These are phyloP conservation scores for Bergia puertoricense DNA, from an alignment of 92 coral and sea anemone species.

Conservation along the genomic window DNA sequence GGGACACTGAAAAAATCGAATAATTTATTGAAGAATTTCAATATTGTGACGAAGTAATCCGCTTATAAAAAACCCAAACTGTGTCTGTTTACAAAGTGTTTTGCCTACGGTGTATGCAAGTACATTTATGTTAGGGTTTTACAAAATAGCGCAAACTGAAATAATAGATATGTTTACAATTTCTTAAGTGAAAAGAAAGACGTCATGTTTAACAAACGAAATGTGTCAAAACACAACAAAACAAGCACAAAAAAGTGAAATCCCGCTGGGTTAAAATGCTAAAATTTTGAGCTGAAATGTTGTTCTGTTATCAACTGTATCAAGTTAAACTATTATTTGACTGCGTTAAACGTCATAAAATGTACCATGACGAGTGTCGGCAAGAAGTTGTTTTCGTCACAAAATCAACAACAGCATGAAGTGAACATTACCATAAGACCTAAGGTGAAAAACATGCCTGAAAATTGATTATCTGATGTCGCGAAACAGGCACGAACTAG, in stretches of 20 bases:
- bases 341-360: no score
- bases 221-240: not conserved
- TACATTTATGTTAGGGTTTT: not conserved
- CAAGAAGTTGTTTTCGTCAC: not conserved
- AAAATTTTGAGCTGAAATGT: no score
- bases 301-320: no score
- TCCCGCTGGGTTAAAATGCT: constrained; percentile 14
- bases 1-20: not conserved
- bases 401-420: not conserved
- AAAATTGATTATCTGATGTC: not conserved
- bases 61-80: not conserved
- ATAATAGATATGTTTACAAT: not conserved
- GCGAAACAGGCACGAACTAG: not conserved
- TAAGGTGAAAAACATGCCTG: no score
- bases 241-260: no score
- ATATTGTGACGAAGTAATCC: no score
- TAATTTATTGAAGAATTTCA: no score
- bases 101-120: not conserved
- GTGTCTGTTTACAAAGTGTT: not conserved
- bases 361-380: not conserved
- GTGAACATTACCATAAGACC: not conserved
- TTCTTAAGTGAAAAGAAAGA: not conserved
- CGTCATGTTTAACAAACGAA: not conserved
- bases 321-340: no score
- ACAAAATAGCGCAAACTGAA: not conserved